Evolutionary conservation across 2,113 vertebrate species (phyloP), one percentile per base, ranked within the genome.

Genomic region (Crotalus viridis): DNA sequence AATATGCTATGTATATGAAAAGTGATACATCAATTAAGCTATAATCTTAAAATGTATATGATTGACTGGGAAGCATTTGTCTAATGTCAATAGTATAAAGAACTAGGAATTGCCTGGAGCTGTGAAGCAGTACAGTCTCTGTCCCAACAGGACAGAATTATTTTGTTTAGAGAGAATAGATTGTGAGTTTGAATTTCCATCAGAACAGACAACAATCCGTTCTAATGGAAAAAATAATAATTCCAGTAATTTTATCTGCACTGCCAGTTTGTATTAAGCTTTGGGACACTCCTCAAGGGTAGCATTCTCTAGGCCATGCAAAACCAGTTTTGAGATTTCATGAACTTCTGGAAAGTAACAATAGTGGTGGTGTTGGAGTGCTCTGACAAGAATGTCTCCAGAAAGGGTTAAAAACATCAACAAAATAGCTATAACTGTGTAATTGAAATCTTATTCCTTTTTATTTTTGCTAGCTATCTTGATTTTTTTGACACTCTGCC

Each of bases 51-150:
- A 54, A 33, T 55, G 5, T 33, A 91, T 39, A 4, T 26, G 10
- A 61, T 59, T 59, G 43, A 1, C 10, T 26, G 39, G 15, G 5
- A 22, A 22, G 21, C 54, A 28, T 87, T 87, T 87, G 12, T 91
- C n/a, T 28, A 55, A 17, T 52, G 56, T 4, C 28, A 54, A 10
- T 93, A 92, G 19, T 15, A 46, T 93, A 93, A 15, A 39, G 74
- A 21, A 81, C 91, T 91, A 28, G 0, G 1, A 0, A 8, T 91
- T 0, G 7, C 13, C 0, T 12, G 1, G 48, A 64, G 5, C 24
- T 4, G 17, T 3, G 0, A 22, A 0, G 1, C 28, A 48, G 19
- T 5, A 56, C 46, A 10, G 2, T 87, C 48, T 89, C 19, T 0
- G 1, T 5, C 12, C 54, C 33, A 48, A 52, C 74, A 74, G 61